Base-by-base conservation (phyloP, 37 sponge, comb jelly and placozoan species). In the Chondrilla cf. caribensis region DNA sequence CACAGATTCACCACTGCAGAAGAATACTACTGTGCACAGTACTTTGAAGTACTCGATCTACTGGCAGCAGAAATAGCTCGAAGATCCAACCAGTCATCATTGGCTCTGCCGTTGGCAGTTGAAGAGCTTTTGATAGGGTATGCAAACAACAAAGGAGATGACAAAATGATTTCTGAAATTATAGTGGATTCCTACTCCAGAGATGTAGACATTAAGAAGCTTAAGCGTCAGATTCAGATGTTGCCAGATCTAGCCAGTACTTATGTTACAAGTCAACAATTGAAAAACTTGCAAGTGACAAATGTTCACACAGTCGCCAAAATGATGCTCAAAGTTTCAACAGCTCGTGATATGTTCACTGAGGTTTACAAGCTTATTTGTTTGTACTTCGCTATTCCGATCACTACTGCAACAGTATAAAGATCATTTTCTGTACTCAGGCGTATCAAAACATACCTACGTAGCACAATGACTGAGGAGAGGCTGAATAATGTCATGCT, bases 361-460 rank as follows among this genome's bases (percentile, higher is more conserved):
- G 59, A 77, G 58, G 84, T 83, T 55, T 67, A 82, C 44, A 75
- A 82, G 17, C 79, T 90, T 18, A 22, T 86, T n/a, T 64, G 88
- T 15, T 70, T 91, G 22, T 87, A 91, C 60, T 47, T 92, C 26
- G 85, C 89, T 35, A 65, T 88, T 62, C 92, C 92, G 64, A 79
- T 92, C 60, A 85, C 89, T 11, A 85, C 92, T 3, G 80, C 89
- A 2, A 92, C 92, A 72, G 78, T 86, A 11, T 88, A 92, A 77
- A 78, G 88, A 58, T 26, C 75, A 21, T 84, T 91, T 68, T 91
- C 88, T 21, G 75, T 85, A 43, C 64, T 87, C 44, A 75, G 60
- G 40, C 81, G 70, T 42, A 36, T 91, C n/a, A 26, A 84, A 9
- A 87, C 88, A 3, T 84, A 87, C 47, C 59, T 84, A 22, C 58